A percentile compares a stretch with the other conserved stretches of the same genome.
Conservation (phyloP, 2,797 vertebrate genomes). For the Phalloptychus januarius region DNA sequence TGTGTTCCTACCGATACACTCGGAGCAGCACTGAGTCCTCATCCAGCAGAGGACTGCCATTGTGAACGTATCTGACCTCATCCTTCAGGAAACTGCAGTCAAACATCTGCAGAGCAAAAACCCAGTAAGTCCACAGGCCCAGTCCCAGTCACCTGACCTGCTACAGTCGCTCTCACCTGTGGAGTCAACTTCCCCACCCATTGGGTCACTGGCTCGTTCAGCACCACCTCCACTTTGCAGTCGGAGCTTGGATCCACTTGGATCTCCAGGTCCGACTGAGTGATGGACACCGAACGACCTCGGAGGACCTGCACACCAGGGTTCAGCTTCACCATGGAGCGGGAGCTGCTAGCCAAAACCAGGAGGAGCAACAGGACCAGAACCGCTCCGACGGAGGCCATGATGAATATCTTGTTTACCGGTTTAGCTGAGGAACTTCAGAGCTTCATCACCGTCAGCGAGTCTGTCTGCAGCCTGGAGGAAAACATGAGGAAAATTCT, state of each 20-base stretch:
- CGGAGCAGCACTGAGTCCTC: conserved; percentile 74
- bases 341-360: conserved; percentile 19
- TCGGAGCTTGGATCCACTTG: conserved; percentile 37
- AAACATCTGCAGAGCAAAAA: conserved; percentile 72
- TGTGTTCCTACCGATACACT: conserved; percentile 73
- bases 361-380: conserved; percentile 35
- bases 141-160: too few relatives aligned
- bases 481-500: background rate
- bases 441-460: background rate
- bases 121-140: background rate
- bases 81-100: conserved; percentile 78
- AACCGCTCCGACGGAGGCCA: background rate
- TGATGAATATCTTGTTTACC: background rate
- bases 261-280: conserved; percentile 67
- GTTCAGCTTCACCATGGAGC: conserved; percentile 70
- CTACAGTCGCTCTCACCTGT: conserved; percentile 70
- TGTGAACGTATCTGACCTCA: conserved; percentile 75
- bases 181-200: conserved; percentile 78
- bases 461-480: background rate
- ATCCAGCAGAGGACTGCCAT: conserved; percentile 76
- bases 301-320: conserved; percentile 64
- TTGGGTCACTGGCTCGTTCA: conserved; percentile 77
- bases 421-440: background rate
- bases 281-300: conserved; percentile 75
- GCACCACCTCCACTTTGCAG: conserved; percentile 83